Evolutionary conservation across 92 coral and sea anemone genomes (phyloP), one percentile per base, ranked within the genome.

Genomic region (Epizoanthus stellaris): DNA sequence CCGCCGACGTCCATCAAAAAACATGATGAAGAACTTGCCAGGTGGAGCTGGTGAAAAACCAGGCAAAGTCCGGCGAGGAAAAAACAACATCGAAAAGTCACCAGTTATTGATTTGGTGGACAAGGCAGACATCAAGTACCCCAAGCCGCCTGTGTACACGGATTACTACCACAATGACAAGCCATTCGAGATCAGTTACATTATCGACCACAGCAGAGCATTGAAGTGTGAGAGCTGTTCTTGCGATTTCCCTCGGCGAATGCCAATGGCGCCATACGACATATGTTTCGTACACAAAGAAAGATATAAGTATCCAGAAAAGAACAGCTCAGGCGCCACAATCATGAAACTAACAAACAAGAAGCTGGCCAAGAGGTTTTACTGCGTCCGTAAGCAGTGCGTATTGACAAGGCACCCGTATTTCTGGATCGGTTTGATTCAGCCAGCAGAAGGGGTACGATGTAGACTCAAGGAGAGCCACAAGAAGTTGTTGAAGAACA

Each of bases 181-280:
- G 62, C 80, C 75, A 25, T 90, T 90, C 59, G 17, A 62, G 53
- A 85, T 90, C 58, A 82, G 39, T 34, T 86, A 74, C 70, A 73
- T 80, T 23, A 60, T 65, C 19, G 83, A 81, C 42, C 57, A 69
- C 62, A 56, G 43, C 25, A 56, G 65, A 59, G 43, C 75, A n/a
- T 16, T 39, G 30, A 86, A 86, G 60, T 87, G 90, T 56, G 54
- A 81, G 63, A 49, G 80, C 42, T 90, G 93, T 70, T 57, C 69
- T 34, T 58, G 42, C n/a, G 93, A 77, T 9, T 85, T 89, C 59
- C 73, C 91, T 0, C 53, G 61, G 14, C 19, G 38, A 72, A 49
- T 45, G 77, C 77, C 77, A 72, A 42, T 72, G 60, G 92, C 79
- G 3, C 92, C 87, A 20, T 61, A 85, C n/a, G 76, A 87, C 72